phyloP scores from a whole-genome alignment of 2,113 vertebrate species.

The Dascyllus trimaculatus region DNA sequence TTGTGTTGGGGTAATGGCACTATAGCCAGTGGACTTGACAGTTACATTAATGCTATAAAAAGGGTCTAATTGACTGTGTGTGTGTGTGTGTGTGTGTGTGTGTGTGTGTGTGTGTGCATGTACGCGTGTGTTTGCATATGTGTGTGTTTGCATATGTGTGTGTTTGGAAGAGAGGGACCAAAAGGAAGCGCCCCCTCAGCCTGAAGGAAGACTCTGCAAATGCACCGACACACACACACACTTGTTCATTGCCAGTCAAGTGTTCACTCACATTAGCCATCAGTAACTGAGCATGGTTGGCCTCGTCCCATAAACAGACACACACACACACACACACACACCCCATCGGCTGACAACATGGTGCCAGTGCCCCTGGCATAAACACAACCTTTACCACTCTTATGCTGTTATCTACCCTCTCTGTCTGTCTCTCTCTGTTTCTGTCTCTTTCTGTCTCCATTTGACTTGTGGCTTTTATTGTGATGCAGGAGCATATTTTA shows the following conservation, averaged over 20 bases:
- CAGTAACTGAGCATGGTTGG: constrained; percentile 55
- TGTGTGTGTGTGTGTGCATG: constrained; percentile 3
- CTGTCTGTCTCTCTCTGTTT: constrained; percentile 31
- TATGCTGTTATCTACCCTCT: constrained; percentile 51
- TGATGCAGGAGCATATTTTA: constrained; percentile 26
- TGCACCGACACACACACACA: constrained; percentile 36
- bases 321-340: constrained; percentile 32
- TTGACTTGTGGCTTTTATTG: constrained; percentile 38
- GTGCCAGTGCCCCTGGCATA: constrained; percentile 69
- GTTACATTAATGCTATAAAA: constrained; percentile 69
- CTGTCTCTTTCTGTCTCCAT: constrained; percentile 8
- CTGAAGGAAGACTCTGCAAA: constrained; percentile 39
- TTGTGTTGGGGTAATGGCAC: constrained; percentile 40
- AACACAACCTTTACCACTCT: constrained; percentile 72
- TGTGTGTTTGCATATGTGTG: constrained; percentile 1
- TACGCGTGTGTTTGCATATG: constrained; percentile 4
- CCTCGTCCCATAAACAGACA: constrained; percentile 38
- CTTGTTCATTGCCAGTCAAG: constrained; percentile 54
- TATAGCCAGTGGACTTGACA: constrained; percentile 66
- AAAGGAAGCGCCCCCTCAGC: constrained; percentile 18
- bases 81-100: constrained; percentile 12
- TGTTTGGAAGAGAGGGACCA: background rate
- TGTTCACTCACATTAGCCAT: constrained; percentile 59
- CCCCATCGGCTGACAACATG: constrained; percentile 50
- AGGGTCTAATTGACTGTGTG: constrained; percentile 67